Evolutionary conservation across 2,797 vertebrate species (phyloP).

Genomic region (Enteromius afrohamiltoni): DNA sequence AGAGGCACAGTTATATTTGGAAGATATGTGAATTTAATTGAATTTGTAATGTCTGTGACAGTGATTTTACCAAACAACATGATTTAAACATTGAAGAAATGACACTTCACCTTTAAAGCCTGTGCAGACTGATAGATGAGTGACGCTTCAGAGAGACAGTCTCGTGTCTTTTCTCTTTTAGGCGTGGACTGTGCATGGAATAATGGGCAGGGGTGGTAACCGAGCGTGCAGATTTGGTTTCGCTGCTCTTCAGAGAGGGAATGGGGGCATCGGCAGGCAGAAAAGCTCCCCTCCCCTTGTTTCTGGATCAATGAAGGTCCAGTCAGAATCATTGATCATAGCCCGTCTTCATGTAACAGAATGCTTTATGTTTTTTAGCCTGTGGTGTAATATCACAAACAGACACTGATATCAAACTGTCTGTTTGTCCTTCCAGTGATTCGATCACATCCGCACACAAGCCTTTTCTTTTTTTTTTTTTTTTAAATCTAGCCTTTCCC

Average conservation of each 20-base stretch:
- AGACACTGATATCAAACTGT: conserved; percentile 44
- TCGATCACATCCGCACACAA: not conserved
- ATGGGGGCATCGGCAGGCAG: conserved; percentile 53
- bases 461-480: not conserved
- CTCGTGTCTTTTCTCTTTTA: conserved; percentile 10
- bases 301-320: conserved; percentile 64
- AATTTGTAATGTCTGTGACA: not conserved
- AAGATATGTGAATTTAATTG: not conserved
- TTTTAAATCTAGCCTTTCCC: not conserved
- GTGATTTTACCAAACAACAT: not conserved
- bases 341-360: conserved; percentile 63
- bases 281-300: conserved; percentile 55
- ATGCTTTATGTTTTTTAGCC: conserved; percentile 57
- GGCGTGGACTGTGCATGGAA: conserved; percentile 52
- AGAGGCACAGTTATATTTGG: not conserved
- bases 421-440: conserved; percentile 42
- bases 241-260: conserved; percentile 35
- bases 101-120: not conserved
- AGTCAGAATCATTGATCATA: conserved; percentile 65
- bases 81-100: not conserved
- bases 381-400: conserved; percentile 52
- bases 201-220: conserved; percentile 57
- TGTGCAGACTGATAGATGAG: not conserved
- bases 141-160: not conserved
- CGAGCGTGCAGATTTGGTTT: conserved; percentile 59